Conservation (phyloP, 1,140 invertebrate genomes). For the Agrypnia vestita region DNA sequence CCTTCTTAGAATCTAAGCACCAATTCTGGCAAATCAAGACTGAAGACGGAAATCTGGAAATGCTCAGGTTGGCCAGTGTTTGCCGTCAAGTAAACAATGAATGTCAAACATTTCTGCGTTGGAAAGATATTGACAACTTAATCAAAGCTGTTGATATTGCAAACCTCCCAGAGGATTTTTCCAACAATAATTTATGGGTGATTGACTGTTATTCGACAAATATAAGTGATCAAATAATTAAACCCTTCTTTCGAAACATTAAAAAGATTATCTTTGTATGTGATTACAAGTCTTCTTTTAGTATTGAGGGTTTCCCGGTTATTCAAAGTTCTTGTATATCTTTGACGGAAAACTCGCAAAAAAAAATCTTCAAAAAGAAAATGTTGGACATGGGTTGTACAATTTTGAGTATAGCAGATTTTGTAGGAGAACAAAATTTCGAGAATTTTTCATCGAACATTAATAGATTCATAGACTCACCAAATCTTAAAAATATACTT, state of each 20-base stretch:
- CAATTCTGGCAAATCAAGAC: not conserved
- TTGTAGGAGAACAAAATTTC: no score
- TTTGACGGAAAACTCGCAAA: not conserved
- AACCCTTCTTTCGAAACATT: no score
- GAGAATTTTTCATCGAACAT: no score
- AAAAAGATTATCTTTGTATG: no score
- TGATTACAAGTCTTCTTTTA: not conserved
- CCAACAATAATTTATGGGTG: no score
- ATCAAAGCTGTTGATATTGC: not conserved
- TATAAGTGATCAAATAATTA: no score
- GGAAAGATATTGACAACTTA: not conserved
- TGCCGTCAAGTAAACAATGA: not conserved
- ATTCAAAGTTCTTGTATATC: no score
- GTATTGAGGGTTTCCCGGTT: no score
- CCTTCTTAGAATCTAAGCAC: not conserved
- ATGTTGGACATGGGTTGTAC: not conserved
- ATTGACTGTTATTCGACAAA: no score
- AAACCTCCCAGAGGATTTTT: no score
- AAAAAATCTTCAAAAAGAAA: no score
- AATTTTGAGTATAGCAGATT: no score
- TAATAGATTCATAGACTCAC: not conserved
- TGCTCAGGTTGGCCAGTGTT: not conserved
- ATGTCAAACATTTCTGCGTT: not conserved
- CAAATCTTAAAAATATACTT: not conserved
- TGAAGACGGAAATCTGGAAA: not conserved